phyloP scores from a whole-genome alignment of 1,140 invertebrate species.

The Lepidurus couesii region DNA sequence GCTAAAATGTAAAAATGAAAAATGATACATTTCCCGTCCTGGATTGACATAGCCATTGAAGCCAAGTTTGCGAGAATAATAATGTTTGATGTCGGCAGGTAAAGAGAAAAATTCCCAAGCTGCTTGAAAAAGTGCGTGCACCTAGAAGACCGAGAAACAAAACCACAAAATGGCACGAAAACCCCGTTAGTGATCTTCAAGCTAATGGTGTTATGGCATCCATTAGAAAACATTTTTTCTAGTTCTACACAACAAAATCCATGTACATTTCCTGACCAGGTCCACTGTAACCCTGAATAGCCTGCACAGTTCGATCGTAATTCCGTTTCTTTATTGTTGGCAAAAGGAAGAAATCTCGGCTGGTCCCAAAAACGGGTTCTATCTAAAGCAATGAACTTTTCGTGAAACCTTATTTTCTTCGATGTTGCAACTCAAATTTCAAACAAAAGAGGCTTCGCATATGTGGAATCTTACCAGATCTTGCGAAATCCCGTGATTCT shows the following conservation, averaged over 20 bases:
- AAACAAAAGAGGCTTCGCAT: no score
- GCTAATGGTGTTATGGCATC: no score
- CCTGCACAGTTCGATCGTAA: neutral
- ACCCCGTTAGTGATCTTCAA: no score
- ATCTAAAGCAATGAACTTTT: no score
- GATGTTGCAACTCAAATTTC: no score
- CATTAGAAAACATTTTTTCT: no score
- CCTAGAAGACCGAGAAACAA: conserved; percentile 45
- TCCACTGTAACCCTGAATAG: conserved; percentile 28
- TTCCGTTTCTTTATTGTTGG: no score
- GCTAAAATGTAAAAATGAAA: neutral
- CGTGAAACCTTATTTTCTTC: no score
- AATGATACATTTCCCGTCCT: conserved; percentile 38
- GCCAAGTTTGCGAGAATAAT: conserved; percentile 19
- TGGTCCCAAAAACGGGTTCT: no score
- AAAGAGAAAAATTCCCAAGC: conserved; percentile 11
- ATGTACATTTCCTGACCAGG: conserved; percentile 27
- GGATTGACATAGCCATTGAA: conserved; percentile 27
- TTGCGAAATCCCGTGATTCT: conserved; percentile 36
- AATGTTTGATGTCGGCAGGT: conserved; percentile 18
- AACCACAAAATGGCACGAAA: conserved; percentile 1
- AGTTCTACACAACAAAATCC: no score
- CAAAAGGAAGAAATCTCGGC: no score
- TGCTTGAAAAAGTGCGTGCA: conserved; percentile 52
- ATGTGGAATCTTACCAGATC: conserved; percentile 19